phyloP scores from a whole-genome alignment of 2,888 invertebrate genomes.

The Sepiola atlantica region DNA sequence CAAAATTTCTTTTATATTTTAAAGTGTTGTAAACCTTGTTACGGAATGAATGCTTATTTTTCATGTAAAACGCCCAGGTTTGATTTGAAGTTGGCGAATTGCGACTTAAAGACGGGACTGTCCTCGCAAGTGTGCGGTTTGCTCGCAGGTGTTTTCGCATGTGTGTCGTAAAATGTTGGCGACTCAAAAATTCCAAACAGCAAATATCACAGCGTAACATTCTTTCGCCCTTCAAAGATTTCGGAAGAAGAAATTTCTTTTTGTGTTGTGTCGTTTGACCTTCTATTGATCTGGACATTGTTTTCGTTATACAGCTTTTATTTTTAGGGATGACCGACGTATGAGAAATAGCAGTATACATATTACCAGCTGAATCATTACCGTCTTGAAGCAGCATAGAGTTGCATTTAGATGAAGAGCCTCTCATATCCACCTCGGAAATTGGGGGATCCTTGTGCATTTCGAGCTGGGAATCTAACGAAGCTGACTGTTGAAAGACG shows the following conservation, averaged over 20 bases:
- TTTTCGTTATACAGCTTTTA: not conserved
- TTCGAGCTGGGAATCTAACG: not conserved
- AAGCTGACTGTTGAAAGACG: not conserved
- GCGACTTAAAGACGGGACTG: not conserved
- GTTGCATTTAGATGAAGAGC: no score
- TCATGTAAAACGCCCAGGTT: not conserved
- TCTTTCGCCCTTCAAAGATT: not conserved
- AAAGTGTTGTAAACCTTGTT: not conserved
- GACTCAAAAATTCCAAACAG: not conserved
- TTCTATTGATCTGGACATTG: not conserved
- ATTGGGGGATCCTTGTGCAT: no score
- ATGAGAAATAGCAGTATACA: not conserved
- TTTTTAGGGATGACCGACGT: not conserved
- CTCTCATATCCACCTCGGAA: not conserved
- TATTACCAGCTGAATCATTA: not conserved
- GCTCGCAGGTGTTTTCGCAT: not conserved
- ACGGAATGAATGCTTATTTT: not conserved
- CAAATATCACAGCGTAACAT: constrained; percentile 20
- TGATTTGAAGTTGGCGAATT: not conserved
- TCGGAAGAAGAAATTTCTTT: not conserved
- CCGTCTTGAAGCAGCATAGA: not conserved
- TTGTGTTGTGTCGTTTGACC: not conserved
- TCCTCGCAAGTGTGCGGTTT: not conserved
- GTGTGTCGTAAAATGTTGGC: not conserved
- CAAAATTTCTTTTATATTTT: not conserved